These are phyloP conservation scores for Apotomis capreana DNA, from an alignment of 2,888 invertebrate species.

Conservation along the genomic window DNA sequence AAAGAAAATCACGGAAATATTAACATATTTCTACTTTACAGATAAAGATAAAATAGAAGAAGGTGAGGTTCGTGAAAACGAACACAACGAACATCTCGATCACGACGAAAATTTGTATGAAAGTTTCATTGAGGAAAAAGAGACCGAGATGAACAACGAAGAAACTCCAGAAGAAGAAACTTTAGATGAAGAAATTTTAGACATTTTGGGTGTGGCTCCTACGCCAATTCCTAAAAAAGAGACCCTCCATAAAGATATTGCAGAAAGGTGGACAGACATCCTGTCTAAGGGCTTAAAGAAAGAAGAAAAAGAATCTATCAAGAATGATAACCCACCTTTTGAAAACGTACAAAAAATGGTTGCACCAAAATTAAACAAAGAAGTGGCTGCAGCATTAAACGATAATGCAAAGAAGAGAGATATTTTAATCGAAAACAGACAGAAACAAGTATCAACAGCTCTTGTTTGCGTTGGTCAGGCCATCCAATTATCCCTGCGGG, in stretches of 20 bases:
- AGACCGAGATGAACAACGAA: not conserved
- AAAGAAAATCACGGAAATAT: not conserved
- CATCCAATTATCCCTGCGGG: not conserved
- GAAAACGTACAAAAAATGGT: not conserved
- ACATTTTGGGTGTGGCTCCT: too few species aligned
- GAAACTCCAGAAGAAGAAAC: not conserved
- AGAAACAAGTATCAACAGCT: not conserved
- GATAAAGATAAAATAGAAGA: not conserved
- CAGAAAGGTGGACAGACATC: not conserved
- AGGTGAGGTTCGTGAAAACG: not conserved
- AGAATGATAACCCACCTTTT: not conserved
- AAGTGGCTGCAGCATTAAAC: not conserved
- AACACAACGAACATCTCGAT: not conserved
- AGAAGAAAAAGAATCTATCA: not conserved
- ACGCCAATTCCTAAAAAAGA: too few species aligned
- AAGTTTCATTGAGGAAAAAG: not conserved
- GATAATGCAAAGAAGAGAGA: not conserved
- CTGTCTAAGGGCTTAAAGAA: not conserved
- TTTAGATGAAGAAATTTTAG: not conserved
- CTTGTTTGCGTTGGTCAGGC: not conserved
- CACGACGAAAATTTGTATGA: not conserved
- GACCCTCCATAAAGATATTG: too few species aligned
- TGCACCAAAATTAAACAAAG: not conserved
- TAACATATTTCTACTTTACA: not conserved
- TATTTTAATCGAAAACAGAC: not conserved